Base-by-base conservation (phyloP, 2,113 vertebrate genomes). In the Ictidomys tridecemlineatus region DNA sequence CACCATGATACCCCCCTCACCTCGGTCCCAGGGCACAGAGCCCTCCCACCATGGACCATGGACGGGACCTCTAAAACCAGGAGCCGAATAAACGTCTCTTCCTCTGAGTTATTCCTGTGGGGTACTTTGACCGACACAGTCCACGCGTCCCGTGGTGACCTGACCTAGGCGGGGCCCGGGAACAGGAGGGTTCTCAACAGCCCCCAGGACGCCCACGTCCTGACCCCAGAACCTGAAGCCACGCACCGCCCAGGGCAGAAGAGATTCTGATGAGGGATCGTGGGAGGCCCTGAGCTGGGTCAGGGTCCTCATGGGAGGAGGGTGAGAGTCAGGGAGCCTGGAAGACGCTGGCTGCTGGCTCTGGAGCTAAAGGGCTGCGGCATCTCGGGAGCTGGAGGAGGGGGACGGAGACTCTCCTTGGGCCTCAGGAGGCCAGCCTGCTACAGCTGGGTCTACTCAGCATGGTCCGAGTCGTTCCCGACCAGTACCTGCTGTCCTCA, bases 341-440 rank as follows among this genome's bases (percentile, higher is more conserved):
- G 13, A 24, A 45, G 48, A 70, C 0, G 11, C 61, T 22, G 0
- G 0, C 0, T 67, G 58, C 48, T 8, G 24, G 45, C 28, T 37
- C 4, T 37, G 78, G 32, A 56, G 63, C 58, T 18, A 3, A 2
- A 13, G 48, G 48, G 48, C 48, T 13, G 48, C 48, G 12, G 48
- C 10, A 13, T 11, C 48, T 0, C 2, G 10, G 12, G 48, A 13
- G 48, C 48, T 51, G 8, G 3, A 45, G 48, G 48, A 51, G 48
- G 6, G 12, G 84, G 5, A 18, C 22, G 1, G 0, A 1, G 39
- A 63, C 53, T 8, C 48, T 37, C n/a, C 32, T 11, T 0, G 6
- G 32, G 32, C 26, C 32, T 28, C 51, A 0, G 8, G 61, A n/a
- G 20, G 4, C 11, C 24, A 2, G 53, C 56, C 67, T 79, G 56